phyloP scores from a whole-genome alignment of 2,888 invertebrate species.

The Tortrix viridana region DNA sequence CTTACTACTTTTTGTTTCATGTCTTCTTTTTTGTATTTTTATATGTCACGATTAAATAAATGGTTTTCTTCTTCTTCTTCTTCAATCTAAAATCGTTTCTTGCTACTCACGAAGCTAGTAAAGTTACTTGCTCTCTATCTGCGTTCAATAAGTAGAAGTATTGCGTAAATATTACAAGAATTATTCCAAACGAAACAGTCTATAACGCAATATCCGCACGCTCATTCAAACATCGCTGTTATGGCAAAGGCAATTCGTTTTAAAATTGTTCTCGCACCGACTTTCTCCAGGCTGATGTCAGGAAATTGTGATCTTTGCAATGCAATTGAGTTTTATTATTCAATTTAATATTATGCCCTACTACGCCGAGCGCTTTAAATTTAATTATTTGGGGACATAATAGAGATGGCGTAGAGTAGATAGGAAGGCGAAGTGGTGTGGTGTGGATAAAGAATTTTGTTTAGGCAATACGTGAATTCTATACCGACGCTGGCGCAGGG shows the following conservation, averaged over 20 bases:
- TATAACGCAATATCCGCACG: constrained; percentile 25
- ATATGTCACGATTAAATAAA: background rate
- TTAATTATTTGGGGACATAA: constrained; percentile 77
- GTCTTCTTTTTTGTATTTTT: background rate
- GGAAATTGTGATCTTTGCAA: constrained; percentile 78
- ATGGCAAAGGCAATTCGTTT: constrained; percentile 23
- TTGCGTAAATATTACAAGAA: constrained; percentile 39
- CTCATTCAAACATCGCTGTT: constrained; percentile 19
- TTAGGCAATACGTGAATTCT: background rate
- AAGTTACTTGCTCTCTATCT: constrained; percentile 20
- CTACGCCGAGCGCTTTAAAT: constrained; percentile 78
- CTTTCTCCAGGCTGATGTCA: constrained; percentile 51
- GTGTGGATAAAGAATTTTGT: constrained; percentile 10
- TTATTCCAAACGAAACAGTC: constrained; percentile 28
- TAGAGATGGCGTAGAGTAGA: constrained; percentile 60
- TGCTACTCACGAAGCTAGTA: background rate
- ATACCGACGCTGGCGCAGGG: background rate
- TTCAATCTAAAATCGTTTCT: constrained; percentile 8
- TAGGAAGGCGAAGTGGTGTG: constrained; percentile 28
- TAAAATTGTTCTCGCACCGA: constrained; percentile 42
- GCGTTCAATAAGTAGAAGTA: constrained; percentile 33
- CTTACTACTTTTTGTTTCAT: no score
- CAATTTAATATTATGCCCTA: constrained; percentile 73
- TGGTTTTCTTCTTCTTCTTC: background rate
- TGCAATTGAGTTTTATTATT: constrained; percentile 67